phyloP scores from a whole-genome alignment of 2,797 vertebrate genomes.

The Enoplosus armatus region DNA sequence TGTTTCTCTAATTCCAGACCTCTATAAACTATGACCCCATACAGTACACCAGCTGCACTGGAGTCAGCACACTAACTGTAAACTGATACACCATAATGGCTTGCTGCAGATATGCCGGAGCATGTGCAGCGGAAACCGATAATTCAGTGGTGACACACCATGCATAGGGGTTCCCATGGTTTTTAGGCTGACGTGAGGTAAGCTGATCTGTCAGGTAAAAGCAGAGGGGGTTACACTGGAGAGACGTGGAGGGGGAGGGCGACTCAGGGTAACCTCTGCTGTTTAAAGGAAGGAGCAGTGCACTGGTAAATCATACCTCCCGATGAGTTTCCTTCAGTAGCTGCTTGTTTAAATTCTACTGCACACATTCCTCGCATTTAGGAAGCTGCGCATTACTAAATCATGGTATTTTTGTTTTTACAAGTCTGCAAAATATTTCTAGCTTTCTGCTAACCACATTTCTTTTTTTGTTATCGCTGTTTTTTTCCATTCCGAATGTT shows the following conservation, averaged over 20 bases:
- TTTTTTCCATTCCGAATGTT: constrained; percentile 75
- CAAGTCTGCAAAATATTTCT: constrained; percentile 66
- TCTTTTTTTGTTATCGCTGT: constrained; percentile 60
- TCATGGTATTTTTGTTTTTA: constrained; percentile 75
- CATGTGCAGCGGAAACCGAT: constrained; percentile 81
- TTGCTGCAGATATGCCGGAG: constrained; percentile 77
- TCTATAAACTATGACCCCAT: constrained; percentile 73
- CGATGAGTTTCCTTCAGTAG: constrained; percentile 74
- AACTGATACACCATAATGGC: constrained; percentile 80
- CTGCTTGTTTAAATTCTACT: constrained; percentile 69
- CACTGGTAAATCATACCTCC: constrained; percentile 73
- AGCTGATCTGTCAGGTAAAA: constrained; percentile 78
- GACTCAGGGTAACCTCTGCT: constrained; percentile 45
- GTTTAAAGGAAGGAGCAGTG: constrained; percentile 54
- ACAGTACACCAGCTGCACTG: constrained; percentile 75
- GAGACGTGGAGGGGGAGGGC: constrained; percentile 28
- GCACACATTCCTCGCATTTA: constrained; percentile 63
- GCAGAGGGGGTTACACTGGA: constrained; percentile 34
- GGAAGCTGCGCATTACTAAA: constrained; percentile 73
- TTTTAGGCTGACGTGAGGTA: constrained; percentile 78
- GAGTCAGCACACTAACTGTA: constrained; percentile 76
- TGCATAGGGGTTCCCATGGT: constrained; percentile 77
- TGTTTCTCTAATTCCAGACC: constrained; percentile 76
- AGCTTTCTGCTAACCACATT: constrained; percentile 50
- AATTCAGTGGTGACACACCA: constrained; percentile 81